Conservation (phyloP, 2,113 vertebrate genomes). For the Callionymus lyra region DNA sequence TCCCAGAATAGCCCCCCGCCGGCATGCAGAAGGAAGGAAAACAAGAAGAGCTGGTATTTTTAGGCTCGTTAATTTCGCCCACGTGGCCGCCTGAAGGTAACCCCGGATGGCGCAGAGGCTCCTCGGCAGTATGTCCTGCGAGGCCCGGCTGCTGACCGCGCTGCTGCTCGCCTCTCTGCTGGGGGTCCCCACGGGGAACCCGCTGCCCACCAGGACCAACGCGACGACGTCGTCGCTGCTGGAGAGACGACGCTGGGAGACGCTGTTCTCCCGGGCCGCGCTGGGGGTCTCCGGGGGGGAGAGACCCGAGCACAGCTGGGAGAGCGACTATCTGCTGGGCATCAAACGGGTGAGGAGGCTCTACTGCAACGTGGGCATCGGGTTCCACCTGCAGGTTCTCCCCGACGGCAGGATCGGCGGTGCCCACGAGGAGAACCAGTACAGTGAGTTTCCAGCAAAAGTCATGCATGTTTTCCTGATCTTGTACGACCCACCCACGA, state of each 20-base stretch:
- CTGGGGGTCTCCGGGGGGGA: slow-evolving; percentile 82
- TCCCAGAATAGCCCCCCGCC: slow-evolving; percentile 93
- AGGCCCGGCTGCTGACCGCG: slow-evolving; percentile 58
- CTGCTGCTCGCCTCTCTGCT: slow-evolving; percentile 73
- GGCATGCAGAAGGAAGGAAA: slow-evolving; percentile 91
- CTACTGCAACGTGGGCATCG: slow-evolving; percentile 98
- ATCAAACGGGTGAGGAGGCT: slow-evolving; percentile 91
- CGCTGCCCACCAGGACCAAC: slow-evolving; percentile 69
- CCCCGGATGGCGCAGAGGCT: slow-evolving; percentile 87
- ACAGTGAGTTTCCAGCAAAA: slow-evolving; percentile 99
- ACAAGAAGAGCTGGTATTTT: slow-evolving; percentile 96
- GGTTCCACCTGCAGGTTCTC: slow-evolving; percentile 93
- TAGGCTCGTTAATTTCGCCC: slow-evolving; percentile 95
- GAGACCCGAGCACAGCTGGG: slow-evolving; percentile 81
- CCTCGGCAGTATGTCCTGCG: slow-evolving; percentile 89
- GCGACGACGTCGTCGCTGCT: slow-evolving; percentile 71
- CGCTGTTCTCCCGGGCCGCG: slow-evolving; percentile 80
- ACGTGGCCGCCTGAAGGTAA: slow-evolving; percentile 85
- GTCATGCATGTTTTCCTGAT: too few species aligned
- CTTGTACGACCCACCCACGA: slow-evolving; percentile 52
- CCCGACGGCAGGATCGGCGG: slow-evolving; percentile 86
- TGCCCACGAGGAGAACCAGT: slow-evolving; percentile 86
- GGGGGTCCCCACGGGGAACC: slow-evolving; percentile 73
- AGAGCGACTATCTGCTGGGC: slow-evolving; percentile 92
- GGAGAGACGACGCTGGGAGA: slow-evolving; percentile 78